These are phyloP conservation scores for Balanococcus diminutus DNA, from an alignment of 2,888 invertebrate species.

Conservation along the genomic window DNA sequence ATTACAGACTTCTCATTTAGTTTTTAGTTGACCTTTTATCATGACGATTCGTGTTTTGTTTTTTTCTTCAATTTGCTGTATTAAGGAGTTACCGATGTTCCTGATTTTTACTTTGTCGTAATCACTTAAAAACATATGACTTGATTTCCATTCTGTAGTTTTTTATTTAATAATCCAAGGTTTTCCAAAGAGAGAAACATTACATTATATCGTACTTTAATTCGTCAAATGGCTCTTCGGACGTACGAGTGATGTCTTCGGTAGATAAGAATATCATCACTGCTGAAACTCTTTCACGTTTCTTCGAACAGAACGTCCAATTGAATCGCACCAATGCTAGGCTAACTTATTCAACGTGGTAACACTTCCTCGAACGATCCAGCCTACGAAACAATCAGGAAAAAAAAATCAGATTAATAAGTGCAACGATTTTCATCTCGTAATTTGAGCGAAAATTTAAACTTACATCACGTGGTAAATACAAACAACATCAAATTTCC, in stretches of 20 bases:
- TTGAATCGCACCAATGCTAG: neutral
- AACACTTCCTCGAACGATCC: neutral
- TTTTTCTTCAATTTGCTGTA: neutral
- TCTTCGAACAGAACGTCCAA: neutral
- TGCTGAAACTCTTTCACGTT: neutral
- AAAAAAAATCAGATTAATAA: neutral
- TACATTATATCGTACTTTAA: neutral
- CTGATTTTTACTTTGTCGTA: constrained; percentile 1
- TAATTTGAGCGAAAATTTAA: neutral
- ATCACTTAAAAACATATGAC: neutral
- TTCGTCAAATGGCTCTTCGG: neutral
- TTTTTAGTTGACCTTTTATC: neutral
- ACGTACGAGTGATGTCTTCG: neutral
- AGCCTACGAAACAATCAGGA: neutral
- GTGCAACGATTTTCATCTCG: neutral
- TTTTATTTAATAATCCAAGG: neutral
- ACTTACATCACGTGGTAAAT: neutral
- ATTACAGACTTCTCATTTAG: neutral
- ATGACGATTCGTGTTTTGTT: neutral
- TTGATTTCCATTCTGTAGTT: neutral
- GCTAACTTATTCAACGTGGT: neutral
- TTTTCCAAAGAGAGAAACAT: neutral
- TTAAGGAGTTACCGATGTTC: constrained; percentile 28
- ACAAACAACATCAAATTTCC: neutral
- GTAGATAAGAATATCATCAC: neutral